Evolutionary conservation across 2,797 vertebrate species (phyloP).

Genomic region (Enteromius paludinosus): DNA sequence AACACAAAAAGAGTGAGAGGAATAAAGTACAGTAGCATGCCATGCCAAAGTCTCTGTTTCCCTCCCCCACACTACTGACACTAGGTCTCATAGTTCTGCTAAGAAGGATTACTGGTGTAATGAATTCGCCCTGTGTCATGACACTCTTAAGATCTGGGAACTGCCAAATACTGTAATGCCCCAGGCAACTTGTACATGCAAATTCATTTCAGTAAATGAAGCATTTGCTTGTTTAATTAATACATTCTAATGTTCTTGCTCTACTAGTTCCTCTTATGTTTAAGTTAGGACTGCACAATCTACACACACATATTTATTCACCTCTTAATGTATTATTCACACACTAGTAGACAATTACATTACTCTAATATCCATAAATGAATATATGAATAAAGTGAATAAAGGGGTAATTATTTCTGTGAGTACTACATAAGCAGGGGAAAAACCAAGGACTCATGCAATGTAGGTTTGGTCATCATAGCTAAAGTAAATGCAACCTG

Average conservation of each 20-base stretch:
- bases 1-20: not conserved
- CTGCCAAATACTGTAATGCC: not conserved
- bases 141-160: slow-evolving; percentile 6
- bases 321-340: slow-evolving; percentile 37
- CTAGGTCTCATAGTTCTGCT: slow-evolving; percentile 7
- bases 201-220: not conserved
- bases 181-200: not conserved
- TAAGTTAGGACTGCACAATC: slow-evolving; percentile 34
- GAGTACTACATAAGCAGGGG: not conserved
- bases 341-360: slow-evolving; percentile 54
- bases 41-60: not conserved
- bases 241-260: not conserved
- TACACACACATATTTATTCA: slow-evolving; percentile 26
- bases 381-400: slow-evolving; percentile 30
- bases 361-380: slow-evolving; percentile 39
- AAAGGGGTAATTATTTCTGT: slow-evolving; percentile 40
- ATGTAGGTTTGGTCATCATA: not conserved
- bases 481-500: not conserved
- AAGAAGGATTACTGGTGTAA: slow-evolving; percentile 26
- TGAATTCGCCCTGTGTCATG: not conserved
- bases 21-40: not conserved
- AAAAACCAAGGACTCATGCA: not conserved
- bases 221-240: slow-evolving; percentile 9
- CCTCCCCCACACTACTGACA: slow-evolving; percentile 17
- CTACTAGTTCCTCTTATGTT: not conserved